Evolutionary conservation across 2,888 invertebrate genomes (phyloP), one percentile per base, ranked within the genome.

Genomic region (Gandaritis pyraliata): DNA sequence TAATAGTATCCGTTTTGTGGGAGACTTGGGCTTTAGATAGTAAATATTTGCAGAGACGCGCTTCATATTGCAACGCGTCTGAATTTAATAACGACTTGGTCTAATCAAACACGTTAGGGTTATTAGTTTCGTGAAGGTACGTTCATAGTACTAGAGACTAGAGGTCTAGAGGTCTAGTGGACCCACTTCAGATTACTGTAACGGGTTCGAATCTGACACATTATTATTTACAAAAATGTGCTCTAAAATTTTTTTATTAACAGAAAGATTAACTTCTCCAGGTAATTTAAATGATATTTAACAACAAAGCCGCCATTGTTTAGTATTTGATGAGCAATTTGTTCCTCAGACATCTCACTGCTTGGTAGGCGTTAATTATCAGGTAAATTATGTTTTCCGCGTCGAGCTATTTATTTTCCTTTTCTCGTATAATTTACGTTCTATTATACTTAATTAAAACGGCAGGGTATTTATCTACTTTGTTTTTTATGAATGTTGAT

Each of bases 1-100:
- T 8, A 13, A 36, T 36, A 13, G 38, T 38, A 38, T n/a, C 46
- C n/a, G 36, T 2, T 47, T 38, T 18, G 10, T 13, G 16, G 1
- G 7, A 54, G 10, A 46, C 36, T 11, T 18, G 10, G 36, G 5
- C 38, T 36, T 46, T 68, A 76, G 69, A 70, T 71, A 53, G 72
- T 77, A 79, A 83, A 83, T 80, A 82, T 83, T 83, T 81, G 75
- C 72, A 43, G 69, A 77, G 72, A 72, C 68, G 74, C 76, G 74
- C 76, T 75, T 75, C 76, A 75, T 78, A 80, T 78, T 76, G 77
- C 74, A 78, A 74, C 76, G 72, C 70, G 72, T 71, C 70, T 71
- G 52, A 72, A 78, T 77, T 79, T 81, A 80, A 83, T 83, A 81
- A 76, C 73, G 75, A 63, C 68, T 66, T 72, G 71, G 73, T 68